Evolutionary conservation across 92 coral and sea anemone species (phyloP), one percentile per base, ranked within the genome.

Genomic region (Palythoa heliodiscus): DNA sequence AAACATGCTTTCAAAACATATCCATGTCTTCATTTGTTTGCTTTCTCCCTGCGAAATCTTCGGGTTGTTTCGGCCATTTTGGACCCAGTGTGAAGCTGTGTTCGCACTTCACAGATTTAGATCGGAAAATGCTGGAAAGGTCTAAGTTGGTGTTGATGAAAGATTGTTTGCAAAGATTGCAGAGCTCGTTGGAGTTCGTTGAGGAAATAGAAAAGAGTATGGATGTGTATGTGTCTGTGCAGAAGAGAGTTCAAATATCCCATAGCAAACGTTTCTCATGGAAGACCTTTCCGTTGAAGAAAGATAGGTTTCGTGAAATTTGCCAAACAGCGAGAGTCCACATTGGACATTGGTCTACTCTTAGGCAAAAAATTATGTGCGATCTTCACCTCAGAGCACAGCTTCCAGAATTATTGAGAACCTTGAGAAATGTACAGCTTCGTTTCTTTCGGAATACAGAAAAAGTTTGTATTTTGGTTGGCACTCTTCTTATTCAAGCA

Each of bases 271-370:
- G 83, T 57, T 70, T 75, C 40, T 70, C 88, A 52, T 85, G 87
- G 60, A 78, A 77, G 53, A 94, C 82, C 19, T 93, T 93, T 63
- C 86, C 90, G 23, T 86, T 93, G 87, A 88, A 90, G 63, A 93
- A 86, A 7, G 90, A 90, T 14, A 89, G 89, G 35, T 93, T 92
- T 77, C 96, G 93, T 72, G 93, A 94, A 68, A 83, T 96, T 20
- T 96, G 98, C 86, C 88, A 95, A 54, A 91, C 87, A 24, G 98
- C 98, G 22, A 94, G 92, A 86, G 64, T 89, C 52, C 98, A 94
- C 48, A 84, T 92, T 24, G 90, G 79, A 25, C 89, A 95, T 77
- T 89, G 96, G 92, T 69, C 90, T 37, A 54, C 87, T 71, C 75
- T 92, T 77, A 81, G 75, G 53, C 88, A 92, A 81, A 86, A 88